Percentiles rank a stretch among this genome's conserved stretches.
These are phyloP conservation scores for Adelosebastes latens DNA, from an alignment of 2,797 vertebrate genomes.

Conservation along the genomic window DNA sequence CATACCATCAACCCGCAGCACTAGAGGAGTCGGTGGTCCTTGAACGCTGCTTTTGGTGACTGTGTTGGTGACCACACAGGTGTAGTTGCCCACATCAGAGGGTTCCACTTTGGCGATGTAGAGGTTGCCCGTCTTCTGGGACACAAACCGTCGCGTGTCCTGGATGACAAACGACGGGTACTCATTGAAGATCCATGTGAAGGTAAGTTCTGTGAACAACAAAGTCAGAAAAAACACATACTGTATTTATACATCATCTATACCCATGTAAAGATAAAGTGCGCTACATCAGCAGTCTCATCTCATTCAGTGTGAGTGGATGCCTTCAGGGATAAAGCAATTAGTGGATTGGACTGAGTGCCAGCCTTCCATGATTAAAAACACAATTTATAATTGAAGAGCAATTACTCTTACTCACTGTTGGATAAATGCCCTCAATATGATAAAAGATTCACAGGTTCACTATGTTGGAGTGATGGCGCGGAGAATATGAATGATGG, in stretches of 20 bases:
- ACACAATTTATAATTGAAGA: constrained; percentile 68
- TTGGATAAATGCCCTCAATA: constrained; percentile 54
- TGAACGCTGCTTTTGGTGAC: constrained; percentile 90
- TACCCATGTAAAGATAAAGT: constrained; percentile 10
- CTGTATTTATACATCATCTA: constrained; percentile 20
- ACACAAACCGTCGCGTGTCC: constrained; percentile 93
- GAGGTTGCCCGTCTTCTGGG: constrained; percentile 93
- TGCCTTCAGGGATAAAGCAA: constrained; percentile 65
- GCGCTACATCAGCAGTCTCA: constrained; percentile 44
- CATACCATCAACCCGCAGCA: constrained; percentile 91
- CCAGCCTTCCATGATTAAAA: constrained; percentile 67
- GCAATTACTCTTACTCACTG: constrained; percentile 59
- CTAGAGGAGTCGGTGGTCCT: constrained; percentile 91
- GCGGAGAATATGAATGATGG: neutral
- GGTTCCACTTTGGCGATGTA: constrained; percentile 96
- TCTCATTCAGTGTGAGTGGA: constrained; percentile 37
- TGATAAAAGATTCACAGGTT: constrained; percentile 14
- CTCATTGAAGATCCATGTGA: constrained; percentile 96
- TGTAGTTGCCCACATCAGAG: constrained; percentile 94
- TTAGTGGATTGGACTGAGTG: constrained; percentile 52
- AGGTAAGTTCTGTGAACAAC: constrained; percentile 86
- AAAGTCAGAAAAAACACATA: neutral
- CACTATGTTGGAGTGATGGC: constrained; percentile 8
- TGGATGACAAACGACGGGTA: constrained; percentile 90
- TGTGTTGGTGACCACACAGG: constrained; percentile 92